Conservation (phyloP, 2,113 vertebrate species). For the Carassius gibelio region DNA sequence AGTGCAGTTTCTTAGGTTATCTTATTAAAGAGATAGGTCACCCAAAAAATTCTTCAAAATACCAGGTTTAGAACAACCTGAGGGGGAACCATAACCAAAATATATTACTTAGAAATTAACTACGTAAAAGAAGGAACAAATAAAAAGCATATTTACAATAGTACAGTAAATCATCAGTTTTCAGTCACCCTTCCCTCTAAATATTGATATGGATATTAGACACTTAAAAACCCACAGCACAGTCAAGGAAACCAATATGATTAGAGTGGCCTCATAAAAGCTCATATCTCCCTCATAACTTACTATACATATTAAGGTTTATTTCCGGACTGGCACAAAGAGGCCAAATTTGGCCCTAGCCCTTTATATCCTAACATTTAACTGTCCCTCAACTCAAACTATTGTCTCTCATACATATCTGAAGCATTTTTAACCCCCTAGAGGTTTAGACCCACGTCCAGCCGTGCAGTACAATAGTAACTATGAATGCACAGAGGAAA, state of each 20-base stretch:
- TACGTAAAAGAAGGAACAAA: not conserved
- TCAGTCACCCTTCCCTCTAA: not conserved
- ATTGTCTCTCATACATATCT: slow-evolving; percentile 52
- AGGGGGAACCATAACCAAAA: not conserved
- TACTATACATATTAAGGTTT: not conserved
- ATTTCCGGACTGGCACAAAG: slow-evolving; percentile 15
- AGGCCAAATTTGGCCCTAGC: slow-evolving; percentile 35
- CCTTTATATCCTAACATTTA: not conserved
- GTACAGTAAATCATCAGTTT: not conserved
- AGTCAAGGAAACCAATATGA: not conserved
- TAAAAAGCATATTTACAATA: not conserved
- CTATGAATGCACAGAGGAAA: slow-evolving; percentile 42
- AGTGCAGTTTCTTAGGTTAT: not conserved
- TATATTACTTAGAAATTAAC: not conserved
- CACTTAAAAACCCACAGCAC: not conserved
- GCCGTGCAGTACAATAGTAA: slow-evolving; percentile 37
- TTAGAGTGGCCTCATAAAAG: not conserved
- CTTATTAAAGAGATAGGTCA: not conserved
- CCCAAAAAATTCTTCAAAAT: not conserved
- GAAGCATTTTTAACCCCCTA: slow-evolving; percentile 5
- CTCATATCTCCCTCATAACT: not conserved
- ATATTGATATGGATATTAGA: not conserved
- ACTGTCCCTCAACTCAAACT: slow-evolving; percentile 39
- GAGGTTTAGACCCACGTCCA: slow-evolving; percentile 36
- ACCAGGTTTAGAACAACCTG: not conserved